phyloP scores from a whole-genome alignment of 2,888 invertebrate species.

The Lysandra bellargus region DNA sequence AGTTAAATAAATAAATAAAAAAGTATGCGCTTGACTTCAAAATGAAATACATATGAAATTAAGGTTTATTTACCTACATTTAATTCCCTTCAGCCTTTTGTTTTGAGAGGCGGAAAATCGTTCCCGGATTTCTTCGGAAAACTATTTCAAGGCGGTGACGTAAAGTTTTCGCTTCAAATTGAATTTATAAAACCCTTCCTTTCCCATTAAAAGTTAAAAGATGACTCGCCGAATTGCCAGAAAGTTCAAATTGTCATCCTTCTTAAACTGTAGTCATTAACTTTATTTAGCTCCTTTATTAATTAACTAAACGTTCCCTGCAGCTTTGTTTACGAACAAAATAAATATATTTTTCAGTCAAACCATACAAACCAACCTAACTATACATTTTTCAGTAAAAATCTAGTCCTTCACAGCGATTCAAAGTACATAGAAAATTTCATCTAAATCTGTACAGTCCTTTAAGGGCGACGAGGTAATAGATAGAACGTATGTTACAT shows the following conservation, averaged over 20 bases:
- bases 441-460: no score
- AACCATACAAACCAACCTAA: no score
- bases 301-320: not conserved
- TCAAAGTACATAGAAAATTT: no score
- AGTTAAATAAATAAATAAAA: no score
- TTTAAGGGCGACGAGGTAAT: no score
- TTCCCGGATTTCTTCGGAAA: not conserved
- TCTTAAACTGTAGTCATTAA: not conserved
- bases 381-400: no score
- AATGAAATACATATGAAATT: not conserved
- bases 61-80: not conserved
- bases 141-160: constrained; percentile 14
- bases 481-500: no score
- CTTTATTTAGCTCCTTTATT: constrained; percentile 5
- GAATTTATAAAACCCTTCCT: constrained; percentile 15
- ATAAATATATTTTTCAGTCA: not conserved
- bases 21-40: no score
- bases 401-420: no score
- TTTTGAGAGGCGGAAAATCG: constrained; percentile 8
- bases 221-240: constrained; percentile 8
- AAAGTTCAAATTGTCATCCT: constrained; percentile 11
- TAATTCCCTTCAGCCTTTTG: not conserved
- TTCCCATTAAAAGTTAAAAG: constrained; percentile 14
- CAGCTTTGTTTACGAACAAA: not conserved
- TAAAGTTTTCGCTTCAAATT: constrained; percentile 10